Conservation (phyloP, 1,140 invertebrate genomes). For the Hydropsyche tenuis region DNA sequence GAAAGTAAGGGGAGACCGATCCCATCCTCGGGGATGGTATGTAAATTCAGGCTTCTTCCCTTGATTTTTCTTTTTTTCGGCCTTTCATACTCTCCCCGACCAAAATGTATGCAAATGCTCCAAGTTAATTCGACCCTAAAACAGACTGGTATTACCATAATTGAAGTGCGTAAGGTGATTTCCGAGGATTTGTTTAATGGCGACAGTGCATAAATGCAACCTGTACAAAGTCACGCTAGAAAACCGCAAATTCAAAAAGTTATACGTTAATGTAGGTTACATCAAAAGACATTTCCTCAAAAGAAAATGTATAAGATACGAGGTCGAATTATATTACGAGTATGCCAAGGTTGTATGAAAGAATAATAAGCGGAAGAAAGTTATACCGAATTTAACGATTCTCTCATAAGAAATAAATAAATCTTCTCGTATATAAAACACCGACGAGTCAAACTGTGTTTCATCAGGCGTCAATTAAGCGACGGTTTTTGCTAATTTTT, state of each 20-base stretch:
- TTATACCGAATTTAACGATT: neutral
- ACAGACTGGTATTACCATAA: conserved; percentile 46
- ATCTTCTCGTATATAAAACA: neutral
- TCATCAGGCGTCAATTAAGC: conserved; percentile 30
- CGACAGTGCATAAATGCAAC: conserved; percentile 11
- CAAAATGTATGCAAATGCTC: conserved; percentile 47
- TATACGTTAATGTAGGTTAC: no score
- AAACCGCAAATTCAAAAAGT: no score
- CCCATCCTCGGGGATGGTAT: conserved; percentile 44
- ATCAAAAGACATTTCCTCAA: no score
- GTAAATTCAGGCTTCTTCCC: conserved; percentile 42
- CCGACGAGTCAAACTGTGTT: neutral
- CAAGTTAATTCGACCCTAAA: conserved; percentile 49
- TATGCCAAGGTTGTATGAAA: no score
- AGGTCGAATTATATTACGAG: no score
- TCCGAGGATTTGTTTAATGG: conserved; percentile 20
- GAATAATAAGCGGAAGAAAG: neutral
- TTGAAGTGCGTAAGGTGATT: conserved; percentile 42
- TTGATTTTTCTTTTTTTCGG: no score
- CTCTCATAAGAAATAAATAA: neutral
- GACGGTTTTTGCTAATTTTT: conserved; percentile 23
- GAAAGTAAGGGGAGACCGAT: conserved; percentile 39
- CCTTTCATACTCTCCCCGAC: conserved; percentile 32
- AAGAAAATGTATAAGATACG: no score
- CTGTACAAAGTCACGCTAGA: neutral